Conservation (phyloP, 2,888 invertebrate genomes). For the Iphiclides podalirius region DNA sequence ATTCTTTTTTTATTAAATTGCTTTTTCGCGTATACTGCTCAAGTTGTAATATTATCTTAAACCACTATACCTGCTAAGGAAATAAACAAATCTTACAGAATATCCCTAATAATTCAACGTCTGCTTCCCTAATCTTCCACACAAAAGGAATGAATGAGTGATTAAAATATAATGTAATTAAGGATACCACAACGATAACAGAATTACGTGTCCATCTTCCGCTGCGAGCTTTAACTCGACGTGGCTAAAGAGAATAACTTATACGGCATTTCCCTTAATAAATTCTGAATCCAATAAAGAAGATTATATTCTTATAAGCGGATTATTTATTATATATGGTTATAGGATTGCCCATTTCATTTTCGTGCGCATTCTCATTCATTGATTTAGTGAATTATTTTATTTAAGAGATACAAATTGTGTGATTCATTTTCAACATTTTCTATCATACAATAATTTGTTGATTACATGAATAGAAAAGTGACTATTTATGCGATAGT, state of each 20-base stretch:
- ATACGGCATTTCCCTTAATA: constrained; percentile 23
- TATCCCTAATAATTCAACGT: constrained; percentile 16
- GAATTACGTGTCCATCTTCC: constrained; percentile 24
- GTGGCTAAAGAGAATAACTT: constrained; percentile 24
- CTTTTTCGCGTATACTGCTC: too few species aligned
- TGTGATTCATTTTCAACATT: too few species aligned
- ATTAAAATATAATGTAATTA: constrained; percentile 24
- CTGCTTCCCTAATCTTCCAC: constrained; percentile 15
- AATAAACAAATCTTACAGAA: constrained; percentile 12
- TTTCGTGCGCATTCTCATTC: constrained; percentile 1
- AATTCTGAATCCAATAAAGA: constrained; percentile 23
- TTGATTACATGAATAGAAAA: too few species aligned
- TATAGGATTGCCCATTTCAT: constrained; percentile 16
- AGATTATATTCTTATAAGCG: constrained; percentile 22
- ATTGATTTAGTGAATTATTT: constrained; percentile 1
- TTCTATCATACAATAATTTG: too few species aligned
- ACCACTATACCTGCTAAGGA: not conserved
- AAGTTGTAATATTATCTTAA: too few species aligned
- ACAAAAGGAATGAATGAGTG: constrained; percentile 24
- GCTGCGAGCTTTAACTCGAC: constrained; percentile 20
- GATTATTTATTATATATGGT: constrained; percentile 17
- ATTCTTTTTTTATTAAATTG: too few species aligned
- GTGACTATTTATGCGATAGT: too few species aligned
- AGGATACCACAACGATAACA: constrained; percentile 25
- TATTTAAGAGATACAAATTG: not conserved